A percentile compares a stretch with the other conserved stretches of the same genome.
Evolutionary conservation across 2,888 invertebrate genomes (phyloP).

Genomic region (Clivina fossor): DNA sequence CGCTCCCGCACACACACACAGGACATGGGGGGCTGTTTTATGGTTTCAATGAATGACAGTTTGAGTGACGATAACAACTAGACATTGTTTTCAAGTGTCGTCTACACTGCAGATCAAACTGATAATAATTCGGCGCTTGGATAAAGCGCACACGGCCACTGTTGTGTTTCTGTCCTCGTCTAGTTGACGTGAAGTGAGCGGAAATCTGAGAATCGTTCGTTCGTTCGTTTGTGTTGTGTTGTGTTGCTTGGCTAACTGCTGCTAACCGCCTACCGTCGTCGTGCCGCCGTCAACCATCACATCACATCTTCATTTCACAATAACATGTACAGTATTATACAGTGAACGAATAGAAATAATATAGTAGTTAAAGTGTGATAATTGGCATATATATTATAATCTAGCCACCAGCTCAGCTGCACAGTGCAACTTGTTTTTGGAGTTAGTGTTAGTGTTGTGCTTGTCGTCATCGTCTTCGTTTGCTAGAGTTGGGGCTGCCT

Average conservation of each 20-base stretch:
- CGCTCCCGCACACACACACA: conserved; percentile 48
- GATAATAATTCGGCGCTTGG: background rate
- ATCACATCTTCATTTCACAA: too few relatives aligned
- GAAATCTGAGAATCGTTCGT: background rate
- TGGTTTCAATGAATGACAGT: conserved; percentile 26
- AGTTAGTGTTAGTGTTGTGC: too few relatives aligned
- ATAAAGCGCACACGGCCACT: conserved; percentile 2
- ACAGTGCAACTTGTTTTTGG: too few relatives aligned
- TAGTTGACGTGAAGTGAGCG: conserved; percentile 12
- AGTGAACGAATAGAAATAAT: too few relatives aligned
- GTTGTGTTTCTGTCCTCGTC: conserved; percentile 25
- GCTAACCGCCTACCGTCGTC: conserved; percentile 3
- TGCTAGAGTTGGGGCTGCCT: too few relatives aligned
- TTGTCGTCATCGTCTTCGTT: too few relatives aligned
- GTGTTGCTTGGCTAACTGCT: background rate
- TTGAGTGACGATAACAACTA: conserved; percentile 22
- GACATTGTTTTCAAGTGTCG: conserved; percentile 23
- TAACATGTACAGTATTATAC: too few relatives aligned
- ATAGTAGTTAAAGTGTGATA: too few relatives aligned
- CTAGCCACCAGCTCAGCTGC: too few relatives aligned
- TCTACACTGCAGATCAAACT: conserved; percentile 22
- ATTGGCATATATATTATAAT: too few relatives aligned
- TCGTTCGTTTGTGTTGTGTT: conserved; percentile 8
- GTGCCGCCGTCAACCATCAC: too few relatives aligned
- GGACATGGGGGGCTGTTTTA: conserved; percentile 48